Evolutionary conservation across 1,140 invertebrate species (phyloP).

Genomic region (Pseudobourletiella spinata): DNA sequence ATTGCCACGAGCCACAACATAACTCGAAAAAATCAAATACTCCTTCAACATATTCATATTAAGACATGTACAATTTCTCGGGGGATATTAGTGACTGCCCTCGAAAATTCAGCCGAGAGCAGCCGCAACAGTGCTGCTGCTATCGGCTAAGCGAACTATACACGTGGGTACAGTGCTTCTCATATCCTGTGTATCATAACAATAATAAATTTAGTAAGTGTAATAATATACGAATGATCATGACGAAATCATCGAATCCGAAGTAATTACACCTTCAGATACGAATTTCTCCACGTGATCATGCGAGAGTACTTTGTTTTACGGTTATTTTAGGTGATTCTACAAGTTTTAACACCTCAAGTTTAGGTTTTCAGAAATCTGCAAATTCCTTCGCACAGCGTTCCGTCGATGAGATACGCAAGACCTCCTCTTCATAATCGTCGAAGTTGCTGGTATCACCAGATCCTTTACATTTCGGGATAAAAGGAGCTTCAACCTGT

Average conservation of each 20-base stretch:
- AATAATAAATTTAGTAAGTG: background rate
- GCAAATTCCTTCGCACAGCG: conserved; percentile 98
- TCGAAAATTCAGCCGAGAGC: background rate
- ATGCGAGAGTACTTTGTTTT: conserved; percentile 1
- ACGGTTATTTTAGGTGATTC: conserved; percentile 6
- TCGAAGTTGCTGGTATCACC: conserved; percentile 98
- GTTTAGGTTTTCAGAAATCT: conserved; percentile 66
- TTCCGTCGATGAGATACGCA: conserved; percentile 92
- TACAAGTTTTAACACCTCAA: background rate
- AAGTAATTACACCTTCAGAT: background rate
- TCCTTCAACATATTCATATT: no score
- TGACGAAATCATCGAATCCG: background rate
- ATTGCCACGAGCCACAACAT: no score
- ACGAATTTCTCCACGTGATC: background rate
- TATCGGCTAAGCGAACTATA: background rate
- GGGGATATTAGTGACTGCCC: background rate
- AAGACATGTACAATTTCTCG: conserved; percentile 2
- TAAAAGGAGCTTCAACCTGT: conserved; percentile 85
- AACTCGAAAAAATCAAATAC: no score
- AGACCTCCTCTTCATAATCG: conserved; percentile 94
- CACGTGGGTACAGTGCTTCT: background rate
- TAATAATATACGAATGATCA: background rate
- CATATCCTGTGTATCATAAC: background rate
- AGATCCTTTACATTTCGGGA: conserved; percentile 90
- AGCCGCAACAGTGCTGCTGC: background rate